Evolutionary conservation across 2,888 invertebrate genomes (phyloP).

Genomic region (Cancer borealis): DNA sequence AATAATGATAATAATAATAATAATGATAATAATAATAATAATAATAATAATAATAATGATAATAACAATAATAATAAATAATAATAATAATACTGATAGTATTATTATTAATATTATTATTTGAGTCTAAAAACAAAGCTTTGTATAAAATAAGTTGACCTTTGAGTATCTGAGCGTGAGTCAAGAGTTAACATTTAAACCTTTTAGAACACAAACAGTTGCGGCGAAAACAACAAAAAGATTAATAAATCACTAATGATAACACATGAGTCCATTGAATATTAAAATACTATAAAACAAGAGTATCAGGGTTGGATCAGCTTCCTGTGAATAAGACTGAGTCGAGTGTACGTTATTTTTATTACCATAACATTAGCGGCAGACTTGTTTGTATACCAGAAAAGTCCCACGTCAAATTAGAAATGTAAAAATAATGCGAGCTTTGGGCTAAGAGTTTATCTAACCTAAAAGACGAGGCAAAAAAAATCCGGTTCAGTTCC

Average conservation of each 20-base stretch:
- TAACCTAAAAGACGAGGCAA: background rate
- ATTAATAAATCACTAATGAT: background rate
- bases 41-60: too few species aligned
- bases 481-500: background rate
- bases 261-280: background rate
- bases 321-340: background rate
- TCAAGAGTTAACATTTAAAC: background rate
- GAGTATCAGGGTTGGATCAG: background rate
- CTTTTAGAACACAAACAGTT: background rate
- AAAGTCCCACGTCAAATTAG: background rate
- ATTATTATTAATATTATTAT: background rate
- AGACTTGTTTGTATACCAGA: background rate
- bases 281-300: background rate
- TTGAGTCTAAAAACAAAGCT: background rate
- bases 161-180: background rate
- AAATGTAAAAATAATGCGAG: background rate
- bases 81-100: background rate
- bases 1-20: too few species aligned
- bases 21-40: too few species aligned
- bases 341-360: background rate
- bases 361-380: background rate
- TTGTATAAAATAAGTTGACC: background rate
- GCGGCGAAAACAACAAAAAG: background rate
- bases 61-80: too few species aligned
- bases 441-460: background rate